phyloP scores from a whole-genome alignment of 2,113 vertebrate species.

The Lophochroa leadbeateri region DNA sequence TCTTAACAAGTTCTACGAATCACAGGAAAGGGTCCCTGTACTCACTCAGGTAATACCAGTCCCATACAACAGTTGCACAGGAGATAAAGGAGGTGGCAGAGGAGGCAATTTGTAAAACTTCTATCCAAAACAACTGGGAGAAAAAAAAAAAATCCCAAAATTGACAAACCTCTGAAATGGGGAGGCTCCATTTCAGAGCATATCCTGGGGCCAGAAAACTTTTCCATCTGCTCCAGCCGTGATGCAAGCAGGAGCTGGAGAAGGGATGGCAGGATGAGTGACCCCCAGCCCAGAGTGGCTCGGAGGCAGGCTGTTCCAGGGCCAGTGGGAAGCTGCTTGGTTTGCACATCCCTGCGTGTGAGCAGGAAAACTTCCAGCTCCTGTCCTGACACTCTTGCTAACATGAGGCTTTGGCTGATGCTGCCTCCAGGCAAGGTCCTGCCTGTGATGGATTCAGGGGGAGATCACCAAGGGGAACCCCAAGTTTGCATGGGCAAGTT shows the following conservation, averaged over 20 bases:
- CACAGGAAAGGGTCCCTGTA: too few relatives aligned
- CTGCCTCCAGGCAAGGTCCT: neutral
- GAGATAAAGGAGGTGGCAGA: neutral
- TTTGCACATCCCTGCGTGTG: neutral
- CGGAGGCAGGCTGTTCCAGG: neutral
- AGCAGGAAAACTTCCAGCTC: neutral
- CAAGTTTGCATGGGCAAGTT: fast-evolving
- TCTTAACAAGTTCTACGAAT: too few relatives aligned
- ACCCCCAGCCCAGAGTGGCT: fast-evolving
- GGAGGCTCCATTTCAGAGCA: neutral
- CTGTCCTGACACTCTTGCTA: fast-evolving
- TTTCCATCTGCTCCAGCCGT: neutral
- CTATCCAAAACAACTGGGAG: neutral
- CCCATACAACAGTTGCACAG: neutral
- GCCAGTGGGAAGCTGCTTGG: fast-evolving
- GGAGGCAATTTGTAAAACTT: neutral
- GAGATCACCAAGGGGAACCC: neutral
- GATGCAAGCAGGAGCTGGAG: neutral
- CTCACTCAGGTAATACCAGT: slow-evolving; percentile 5
- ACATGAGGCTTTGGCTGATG: fast-evolving
- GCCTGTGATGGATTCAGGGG: neutral
- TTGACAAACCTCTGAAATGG: neutral
- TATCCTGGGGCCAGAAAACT: neutral
- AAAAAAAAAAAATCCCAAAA: neutral
- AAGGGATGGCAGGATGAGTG: fast-evolving